A percentile compares a stretch with the other conserved stretches of the same genome.
Evolutionary conservation across 2,888 invertebrate genomes (phyloP).

Genomic region (Rhaphigaster nebulosa): DNA sequence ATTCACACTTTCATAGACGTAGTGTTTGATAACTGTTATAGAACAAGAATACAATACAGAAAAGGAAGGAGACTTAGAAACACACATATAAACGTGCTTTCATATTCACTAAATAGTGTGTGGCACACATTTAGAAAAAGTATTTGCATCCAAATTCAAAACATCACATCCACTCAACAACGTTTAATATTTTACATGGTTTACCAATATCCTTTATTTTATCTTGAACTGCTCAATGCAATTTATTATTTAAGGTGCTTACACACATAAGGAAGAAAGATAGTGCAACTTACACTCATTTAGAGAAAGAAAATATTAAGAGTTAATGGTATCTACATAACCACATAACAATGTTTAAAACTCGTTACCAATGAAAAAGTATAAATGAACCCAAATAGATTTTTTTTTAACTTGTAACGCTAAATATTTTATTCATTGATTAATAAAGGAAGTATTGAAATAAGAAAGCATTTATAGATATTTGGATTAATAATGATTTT

Average conservation of each 20-base stretch:
- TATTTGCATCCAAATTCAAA: conserved; percentile 52
- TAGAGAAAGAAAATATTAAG: conserved; percentile 4
- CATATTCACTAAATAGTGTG: conserved; percentile 57
- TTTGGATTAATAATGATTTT: not conserved
- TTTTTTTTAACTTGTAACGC: not conserved
- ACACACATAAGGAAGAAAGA: conserved; percentile 35
- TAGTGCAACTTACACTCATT: conserved; percentile 32
- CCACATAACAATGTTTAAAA: not conserved
- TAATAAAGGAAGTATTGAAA: not conserved
- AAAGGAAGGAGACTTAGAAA: conserved; percentile 52
- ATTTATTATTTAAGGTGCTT: conserved; percentile 51
- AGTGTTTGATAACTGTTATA: conserved; percentile 17
- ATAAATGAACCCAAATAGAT: not conserved
- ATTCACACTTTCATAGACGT: not conserved
- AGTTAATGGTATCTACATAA: not conserved
- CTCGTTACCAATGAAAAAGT: not conserved
- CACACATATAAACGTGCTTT: conserved; percentile 58
- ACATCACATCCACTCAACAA: conserved; percentile 55
- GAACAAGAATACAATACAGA: conserved; percentile 21
- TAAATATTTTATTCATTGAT: not conserved
- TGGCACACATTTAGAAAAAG: conserved; percentile 52
- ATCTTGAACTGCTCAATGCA: conserved; percentile 35
- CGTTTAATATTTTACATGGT: conserved; percentile 40
- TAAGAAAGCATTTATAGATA: not conserved
- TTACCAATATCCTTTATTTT: conserved; percentile 45